phyloP scores from a whole-genome alignment of 2,888 invertebrate species.

The Apomyelois bistriatella region DNA sequence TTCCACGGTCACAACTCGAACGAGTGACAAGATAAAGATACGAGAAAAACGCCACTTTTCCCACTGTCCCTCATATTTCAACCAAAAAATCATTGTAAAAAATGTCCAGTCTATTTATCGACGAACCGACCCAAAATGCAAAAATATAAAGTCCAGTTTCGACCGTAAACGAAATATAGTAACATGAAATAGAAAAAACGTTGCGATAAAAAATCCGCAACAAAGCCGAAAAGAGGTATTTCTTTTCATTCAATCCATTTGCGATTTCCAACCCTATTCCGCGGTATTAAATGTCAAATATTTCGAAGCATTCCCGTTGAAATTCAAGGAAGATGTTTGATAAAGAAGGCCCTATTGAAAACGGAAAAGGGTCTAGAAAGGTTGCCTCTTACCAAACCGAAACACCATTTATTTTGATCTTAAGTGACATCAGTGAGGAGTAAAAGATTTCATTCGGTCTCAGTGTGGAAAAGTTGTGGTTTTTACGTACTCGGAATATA shows the following conservation, averaged over 20 bases:
- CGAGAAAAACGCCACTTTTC: neutral
- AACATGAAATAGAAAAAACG: conserved; percentile 52
- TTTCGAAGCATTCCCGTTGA: neutral
- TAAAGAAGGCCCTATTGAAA: conserved; percentile 50
- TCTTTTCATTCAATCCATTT: neutral
- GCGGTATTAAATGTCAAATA: conserved; percentile 19
- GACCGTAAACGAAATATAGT: conserved; percentile 21
- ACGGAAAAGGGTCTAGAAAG: conserved; percentile 44
- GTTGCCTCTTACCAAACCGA: conserved; percentile 7
- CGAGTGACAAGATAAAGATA: neutral
- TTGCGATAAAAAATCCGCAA: conserved; percentile 55
- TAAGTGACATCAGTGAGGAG: conserved; percentile 14
- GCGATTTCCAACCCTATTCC: conserved; percentile 17
- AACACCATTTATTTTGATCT: conserved; percentile 15
- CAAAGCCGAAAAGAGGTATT: conserved; percentile 40
- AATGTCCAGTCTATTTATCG: neutral
- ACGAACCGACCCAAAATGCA: neutral
- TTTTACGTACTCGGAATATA: neutral
- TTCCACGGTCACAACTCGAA: no score
- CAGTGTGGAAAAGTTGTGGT: neutral
- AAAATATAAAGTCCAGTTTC: conserved; percentile 6
- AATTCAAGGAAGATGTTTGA: conserved; percentile 27
- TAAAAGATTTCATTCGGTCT: conserved; percentile 2
- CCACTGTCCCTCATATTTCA: neutral
- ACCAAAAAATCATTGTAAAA: conserved; percentile 8